phyloP scores from a whole-genome alignment of 30 jellyfish, hydroid and myxozoan genomes.

The Cassiopea xamachana region DNA sequence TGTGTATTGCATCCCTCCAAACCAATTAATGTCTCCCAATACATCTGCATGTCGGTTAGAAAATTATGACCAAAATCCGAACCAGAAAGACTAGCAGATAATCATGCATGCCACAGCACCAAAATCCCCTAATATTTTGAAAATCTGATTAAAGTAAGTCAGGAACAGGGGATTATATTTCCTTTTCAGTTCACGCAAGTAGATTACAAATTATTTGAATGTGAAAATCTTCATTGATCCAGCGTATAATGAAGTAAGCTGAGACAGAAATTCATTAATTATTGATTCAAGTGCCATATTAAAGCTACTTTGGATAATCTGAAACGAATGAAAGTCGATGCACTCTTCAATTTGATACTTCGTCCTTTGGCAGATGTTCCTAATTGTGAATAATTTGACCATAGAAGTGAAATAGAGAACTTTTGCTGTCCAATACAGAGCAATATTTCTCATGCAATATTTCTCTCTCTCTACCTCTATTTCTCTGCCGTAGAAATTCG shows the following conservation, averaged over 20 bases:
- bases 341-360: slow-evolving; percentile 6
- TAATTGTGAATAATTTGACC: not conserved
- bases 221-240: slow-evolving; percentile 45
- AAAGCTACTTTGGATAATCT: slow-evolving; percentile 43
- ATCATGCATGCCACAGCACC: slow-evolving; percentile 60
- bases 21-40: slow-evolving; percentile 3
- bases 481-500: no score
- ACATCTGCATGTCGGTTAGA: slow-evolving; percentile 29
- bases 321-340: slow-evolving; percentile 16
- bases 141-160: slow-evolving; percentile 50
- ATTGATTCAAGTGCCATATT: slow-evolving; percentile 41
- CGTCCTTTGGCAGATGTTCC: not conserved
- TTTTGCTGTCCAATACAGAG: no score
- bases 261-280: slow-evolving; percentile 44
- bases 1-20: not conserved
- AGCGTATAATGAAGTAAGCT: slow-evolving; percentile 20
- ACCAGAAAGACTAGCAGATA: slow-evolving; percentile 69
- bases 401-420: no score
- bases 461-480: no score
- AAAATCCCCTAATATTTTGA: slow-evolving; percentile 44
- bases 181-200: slow-evolving; percentile 66
- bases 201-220: slow-evolving; percentile 32
- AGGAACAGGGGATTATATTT: slow-evolving; percentile 46
- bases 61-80: slow-evolving; percentile 48
- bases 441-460: no score